These are phyloP conservation scores for Ondatra zibethicus DNA, from an alignment of 2,113 vertebrate genomes.

Conservation along the genomic window DNA sequence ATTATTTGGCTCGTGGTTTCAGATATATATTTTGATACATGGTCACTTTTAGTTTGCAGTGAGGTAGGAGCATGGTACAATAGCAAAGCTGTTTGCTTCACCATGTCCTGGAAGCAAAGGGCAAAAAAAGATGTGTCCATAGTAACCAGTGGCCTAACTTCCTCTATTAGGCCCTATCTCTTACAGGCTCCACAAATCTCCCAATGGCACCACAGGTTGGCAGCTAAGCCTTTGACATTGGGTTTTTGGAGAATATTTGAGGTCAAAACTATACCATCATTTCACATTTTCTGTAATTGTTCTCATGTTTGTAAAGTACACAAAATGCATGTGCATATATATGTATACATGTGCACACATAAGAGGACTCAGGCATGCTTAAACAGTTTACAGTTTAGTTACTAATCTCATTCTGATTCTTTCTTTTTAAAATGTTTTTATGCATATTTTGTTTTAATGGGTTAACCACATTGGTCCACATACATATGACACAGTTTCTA, in stretches of 20 bases:
- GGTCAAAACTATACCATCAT: neutral
- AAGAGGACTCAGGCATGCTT: neutral
- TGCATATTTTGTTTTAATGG: neutral
- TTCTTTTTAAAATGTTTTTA: neutral
- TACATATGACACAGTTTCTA: neutral
- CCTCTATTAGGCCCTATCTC: neutral
- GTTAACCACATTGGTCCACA: neutral
- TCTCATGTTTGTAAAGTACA: neutral
- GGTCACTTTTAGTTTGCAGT: neutral
- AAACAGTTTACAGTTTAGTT: neutral
- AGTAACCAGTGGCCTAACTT: neutral
- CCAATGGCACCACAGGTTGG: no score
- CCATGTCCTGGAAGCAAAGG: neutral
- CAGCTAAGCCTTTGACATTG: no score
- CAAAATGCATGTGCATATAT: neutral
- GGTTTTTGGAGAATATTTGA: neutral
- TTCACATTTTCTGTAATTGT: neutral
- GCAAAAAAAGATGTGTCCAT: no score
- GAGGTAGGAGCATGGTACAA: neutral
- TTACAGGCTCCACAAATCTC: neutral
- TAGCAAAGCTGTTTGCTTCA: neutral
- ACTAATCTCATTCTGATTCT: neutral
- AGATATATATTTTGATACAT: neutral
- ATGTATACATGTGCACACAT: neutral
- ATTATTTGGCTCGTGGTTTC: neutral